Conservation (phyloP, 2,797 vertebrate genomes). For the Sebastes hubbsi region DNA sequence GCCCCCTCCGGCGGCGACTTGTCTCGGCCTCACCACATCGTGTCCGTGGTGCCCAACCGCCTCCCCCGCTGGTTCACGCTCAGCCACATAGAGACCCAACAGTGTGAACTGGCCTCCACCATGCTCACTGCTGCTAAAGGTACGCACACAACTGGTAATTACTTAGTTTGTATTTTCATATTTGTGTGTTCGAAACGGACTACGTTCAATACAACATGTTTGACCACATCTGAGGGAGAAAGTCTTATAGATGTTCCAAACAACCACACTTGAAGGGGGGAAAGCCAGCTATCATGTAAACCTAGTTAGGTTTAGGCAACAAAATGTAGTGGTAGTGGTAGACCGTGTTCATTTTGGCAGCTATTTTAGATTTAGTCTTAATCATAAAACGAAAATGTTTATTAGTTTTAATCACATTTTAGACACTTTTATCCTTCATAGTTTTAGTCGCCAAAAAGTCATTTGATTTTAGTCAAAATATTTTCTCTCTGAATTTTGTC, state of each 20-base stretch:
- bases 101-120: slow-evolving; percentile 95
- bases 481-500: too few relatives aligned
- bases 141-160: slow-evolving; percentile 54
- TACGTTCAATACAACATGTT: neutral
- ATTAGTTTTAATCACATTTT: too few relatives aligned
- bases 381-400: too few relatives aligned
- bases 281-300: too few relatives aligned
- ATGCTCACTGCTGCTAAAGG: slow-evolving; percentile 99
- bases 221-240: neutral
- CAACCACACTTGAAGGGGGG: too few relatives aligned
- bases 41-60: slow-evolving; percentile 93
- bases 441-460: too few relatives aligned
- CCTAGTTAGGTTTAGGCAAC: too few relatives aligned
- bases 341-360: too few relatives aligned
- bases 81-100: slow-evolving; percentile 96
- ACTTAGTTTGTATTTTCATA: fast-evolving
- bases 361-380: too few relatives aligned
- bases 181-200: fast-evolving
- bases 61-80: slow-evolving; percentile 97
- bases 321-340: too few relatives aligned
- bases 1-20: slow-evolving; percentile 87
- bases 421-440: fast-evolving
- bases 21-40: slow-evolving; percentile 93
- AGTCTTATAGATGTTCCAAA: too few relatives aligned
- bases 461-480: too few relatives aligned